Base-by-base conservation (phyloP, 1,140 invertebrate genomes). In the Panagrolaimus sp. region DNA sequence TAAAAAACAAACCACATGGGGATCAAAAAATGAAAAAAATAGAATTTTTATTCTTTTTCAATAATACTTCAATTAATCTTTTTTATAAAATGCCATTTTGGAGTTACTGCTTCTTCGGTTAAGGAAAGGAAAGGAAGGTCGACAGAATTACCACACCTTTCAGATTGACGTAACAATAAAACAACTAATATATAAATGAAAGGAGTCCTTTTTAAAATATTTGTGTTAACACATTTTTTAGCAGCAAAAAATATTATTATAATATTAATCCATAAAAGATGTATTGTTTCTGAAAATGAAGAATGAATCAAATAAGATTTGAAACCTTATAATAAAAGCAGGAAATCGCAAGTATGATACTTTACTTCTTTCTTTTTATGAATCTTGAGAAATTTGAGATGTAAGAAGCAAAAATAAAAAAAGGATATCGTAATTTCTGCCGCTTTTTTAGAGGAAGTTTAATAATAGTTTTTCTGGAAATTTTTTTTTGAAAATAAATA, bases 271-370 rank as follows among this genome's bases (percentile, higher is more conserved):
- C 52, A 58, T 58, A 21, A 58, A 21, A 58, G 28, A 21, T 12
- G 52, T 58, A 58, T 58, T 58, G 52, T 58, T 58, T 58, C 52
- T 58, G 52, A n/a, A 58, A 58, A 52, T 7, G 48, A 24, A 24
- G 26, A 21, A 28, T 58, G 52, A 58, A 58, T 21, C 52, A 21
- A 58, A 26, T 26, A 58, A 28, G 15, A 58, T 12, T 2, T 12
- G 52, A 58, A 58, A 58, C 52, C 52, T 17, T 58, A 58, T 58
- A 28, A 38, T 2, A 38, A 38, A 38, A 38, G 7, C 32, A 38
- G 32, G 32, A 38, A 38, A 38, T 38, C 2, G 32, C 32, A 7
- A 38, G 32, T n/a, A n/a, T 38, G 32, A 38, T 7, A 38, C 32
- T 38, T 38, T 38, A 4, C 32, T 38, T 38, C 7, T 38, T 38